These are phyloP conservation scores for Lottia gigantea DNA, from an alignment of 2,888 invertebrate genomes.

Conservation along the genomic window DNA sequence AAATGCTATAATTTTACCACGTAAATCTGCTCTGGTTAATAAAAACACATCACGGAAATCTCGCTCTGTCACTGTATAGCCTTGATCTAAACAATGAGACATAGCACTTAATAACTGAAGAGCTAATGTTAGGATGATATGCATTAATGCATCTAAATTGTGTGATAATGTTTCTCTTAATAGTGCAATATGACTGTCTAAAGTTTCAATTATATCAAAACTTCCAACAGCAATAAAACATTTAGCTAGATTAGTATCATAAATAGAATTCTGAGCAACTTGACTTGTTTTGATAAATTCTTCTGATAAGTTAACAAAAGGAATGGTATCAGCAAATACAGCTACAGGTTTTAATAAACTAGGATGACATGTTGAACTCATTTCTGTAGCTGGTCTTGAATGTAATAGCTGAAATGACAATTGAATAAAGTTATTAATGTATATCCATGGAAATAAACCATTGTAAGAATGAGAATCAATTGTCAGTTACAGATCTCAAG, in stretches of 20 bases:
- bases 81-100: slow-evolving; percentile 57
- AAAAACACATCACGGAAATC: slow-evolving; percentile 55
- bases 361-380: slow-evolving; percentile 48
- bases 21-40: slow-evolving; percentile 42
- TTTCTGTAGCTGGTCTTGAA: slow-evolving; percentile 48
- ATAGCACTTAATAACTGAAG: slow-evolving; percentile 57
- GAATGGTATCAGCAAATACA: slow-evolving; percentile 55
- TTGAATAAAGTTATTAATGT: background rate
- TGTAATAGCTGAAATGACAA: slow-evolving; percentile 50
- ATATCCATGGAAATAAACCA: background rate
- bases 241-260: slow-evolving; percentile 46
- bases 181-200: slow-evolving; percentile 43
- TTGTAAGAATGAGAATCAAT: slow-evolving; percentile 1
- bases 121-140: slow-evolving; percentile 44
- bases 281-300: slow-evolving; percentile 58
- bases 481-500: too few relatives aligned
- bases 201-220: slow-evolving; percentile 54
- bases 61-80: slow-evolving; percentile 52
- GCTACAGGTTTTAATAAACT: slow-evolving; percentile 52
- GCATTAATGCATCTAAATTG: slow-evolving; percentile 44
- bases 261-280: slow-evolving; percentile 50
- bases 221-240: slow-evolving; percentile 53
- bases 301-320: slow-evolving; percentile 54
- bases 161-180: slow-evolving; percentile 41
- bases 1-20: slow-evolving; percentile 50